Evolutionary conservation across 2,797 vertebrate species (phyloP).

Genomic region (Botia kubotai): DNA sequence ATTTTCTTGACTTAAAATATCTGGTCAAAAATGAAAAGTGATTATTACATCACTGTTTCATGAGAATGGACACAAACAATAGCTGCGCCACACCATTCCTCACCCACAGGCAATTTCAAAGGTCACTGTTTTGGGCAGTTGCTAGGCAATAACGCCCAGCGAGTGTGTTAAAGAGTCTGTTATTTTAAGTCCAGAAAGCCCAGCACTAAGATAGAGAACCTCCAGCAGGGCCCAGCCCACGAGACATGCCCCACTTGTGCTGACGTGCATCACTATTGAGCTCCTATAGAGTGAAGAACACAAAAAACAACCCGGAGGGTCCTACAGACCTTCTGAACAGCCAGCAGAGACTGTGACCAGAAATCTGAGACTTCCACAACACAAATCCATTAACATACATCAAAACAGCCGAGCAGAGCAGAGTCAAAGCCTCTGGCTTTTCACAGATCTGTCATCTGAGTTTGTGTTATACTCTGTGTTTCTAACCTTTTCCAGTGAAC

Average conservation of each 20-base stretch:
- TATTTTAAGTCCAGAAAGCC: conserved; percentile 51
- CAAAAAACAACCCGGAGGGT: conserved; percentile 37
- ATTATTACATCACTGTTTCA: neutral
- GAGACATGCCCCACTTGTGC: conserved; percentile 53
- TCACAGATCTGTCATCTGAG: conserved; percentile 15
- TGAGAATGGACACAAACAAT: neutral
- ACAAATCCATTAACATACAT: conserved; percentile 47
- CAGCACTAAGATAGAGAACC: conserved; percentile 41
- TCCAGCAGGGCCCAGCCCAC: conserved; percentile 22
- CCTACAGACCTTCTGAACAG: conserved; percentile 48
- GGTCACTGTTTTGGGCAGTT: conserved; percentile 52
- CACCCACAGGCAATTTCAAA: conserved; percentile 42
- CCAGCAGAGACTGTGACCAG: conserved; percentile 54
- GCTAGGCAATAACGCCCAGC: conserved; percentile 44
- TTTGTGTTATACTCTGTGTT: conserved; percentile 32
- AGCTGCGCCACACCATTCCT: conserved; percentile 16
- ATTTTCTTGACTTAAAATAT: no score
- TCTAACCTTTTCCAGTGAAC: conserved; percentile 38
- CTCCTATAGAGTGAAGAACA: conserved; percentile 46
- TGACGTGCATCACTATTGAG: conserved; percentile 52
- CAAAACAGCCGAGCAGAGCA: conserved; percentile 31
- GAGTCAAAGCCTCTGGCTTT: conserved; percentile 30
- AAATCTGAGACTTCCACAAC: conserved; percentile 50
- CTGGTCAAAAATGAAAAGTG: neutral
- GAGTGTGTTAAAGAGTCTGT: conserved; percentile 25